Evolutionary conservation across 2,113 vertebrate species (phyloP).

Genomic region (Ailurus styani): DNA sequence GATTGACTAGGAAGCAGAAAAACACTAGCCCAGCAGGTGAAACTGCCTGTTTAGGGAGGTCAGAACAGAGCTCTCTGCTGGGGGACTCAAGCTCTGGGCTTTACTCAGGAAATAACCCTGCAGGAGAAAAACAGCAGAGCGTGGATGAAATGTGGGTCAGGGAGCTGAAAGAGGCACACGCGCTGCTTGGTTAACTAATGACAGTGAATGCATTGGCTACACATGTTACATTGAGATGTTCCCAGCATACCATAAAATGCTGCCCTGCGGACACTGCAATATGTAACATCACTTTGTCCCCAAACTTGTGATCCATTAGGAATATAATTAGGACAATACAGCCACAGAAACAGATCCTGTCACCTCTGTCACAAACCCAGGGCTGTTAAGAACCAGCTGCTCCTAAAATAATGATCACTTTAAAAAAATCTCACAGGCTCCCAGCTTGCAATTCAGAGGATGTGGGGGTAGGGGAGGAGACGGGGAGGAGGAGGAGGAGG

Average conservation of each 20-base stretch:
- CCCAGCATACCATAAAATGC: constrained; percentile 45
- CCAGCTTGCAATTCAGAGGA: constrained; percentile 16
- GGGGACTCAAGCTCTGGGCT: constrained; percentile 12
- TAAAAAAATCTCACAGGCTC: constrained; percentile 64
- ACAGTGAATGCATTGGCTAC: constrained; percentile 26
- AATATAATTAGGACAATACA: constrained; percentile 66
- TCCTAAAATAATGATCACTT: constrained; percentile 73
- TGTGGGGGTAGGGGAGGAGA: neutral
- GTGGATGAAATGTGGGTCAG: constrained; percentile 65
- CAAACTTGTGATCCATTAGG: constrained; percentile 57
- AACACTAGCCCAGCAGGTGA: constrained; percentile 50
- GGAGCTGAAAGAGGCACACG: constrained; percentile 20
- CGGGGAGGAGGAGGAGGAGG: neutral
- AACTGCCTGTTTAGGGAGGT: constrained; percentile 39
- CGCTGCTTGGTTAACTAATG: constrained; percentile 59
- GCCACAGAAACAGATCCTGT: constrained; percentile 32
- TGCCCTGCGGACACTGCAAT: constrained; percentile 40
- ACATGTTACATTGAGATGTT: constrained; percentile 26
- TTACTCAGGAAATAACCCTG: constrained; percentile 56
- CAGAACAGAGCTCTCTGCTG: constrained; percentile 44
- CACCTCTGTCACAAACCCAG: constrained; percentile 37
- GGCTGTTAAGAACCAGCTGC: constrained; percentile 58
- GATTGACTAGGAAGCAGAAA: constrained; percentile 25
- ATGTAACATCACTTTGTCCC: constrained; percentile 48
- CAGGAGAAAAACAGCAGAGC: constrained; percentile 64